These are phyloP conservation scores for Plagodis dolabraria DNA, from an alignment of 2,888 invertebrate species.

Conservation along the genomic window DNA sequence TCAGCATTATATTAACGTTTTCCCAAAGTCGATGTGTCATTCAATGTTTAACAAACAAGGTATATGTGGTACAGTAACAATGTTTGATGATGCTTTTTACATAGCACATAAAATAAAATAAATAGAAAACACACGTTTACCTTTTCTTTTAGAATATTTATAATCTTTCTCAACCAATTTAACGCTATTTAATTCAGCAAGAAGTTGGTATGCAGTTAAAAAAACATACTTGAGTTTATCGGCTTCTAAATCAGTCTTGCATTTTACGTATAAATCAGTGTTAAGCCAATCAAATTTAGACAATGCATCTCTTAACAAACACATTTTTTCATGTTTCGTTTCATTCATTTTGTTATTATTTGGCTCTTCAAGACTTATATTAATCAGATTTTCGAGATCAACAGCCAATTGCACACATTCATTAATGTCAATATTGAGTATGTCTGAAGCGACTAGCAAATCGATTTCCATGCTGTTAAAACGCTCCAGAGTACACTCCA, in stretches of 20 bases:
- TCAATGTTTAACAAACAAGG: too few relatives aligned
- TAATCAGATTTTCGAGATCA: conserved; percentile 44
- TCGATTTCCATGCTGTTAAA: conserved; percentile 52
- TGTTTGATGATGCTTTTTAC: conserved; percentile 24
- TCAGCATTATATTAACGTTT: too few relatives aligned
- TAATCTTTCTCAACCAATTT: conserved; percentile 6
- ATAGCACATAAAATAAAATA: conserved; percentile 42
- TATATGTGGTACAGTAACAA: too few relatives aligned
- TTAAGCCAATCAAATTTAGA: conserved; percentile 57
- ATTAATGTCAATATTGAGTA: conserved; percentile 43
- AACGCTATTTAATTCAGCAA: conserved; percentile 47
- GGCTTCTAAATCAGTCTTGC: conserved; percentile 42
- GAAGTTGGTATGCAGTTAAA: conserved; percentile 52
- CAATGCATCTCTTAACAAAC: conserved; percentile 42
- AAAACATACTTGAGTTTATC: conserved; percentile 50
- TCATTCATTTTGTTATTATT: conserved; percentile 30
- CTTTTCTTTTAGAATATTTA: conserved; percentile 38
- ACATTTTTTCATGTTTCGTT: conserved; percentile 44
- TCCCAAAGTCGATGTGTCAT: too few relatives aligned
- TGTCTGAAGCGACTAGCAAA: conserved; percentile 35
- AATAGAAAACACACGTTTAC: conserved; percentile 45
- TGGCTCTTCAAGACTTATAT: conserved; percentile 27
- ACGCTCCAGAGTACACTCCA: conserved; percentile 54
- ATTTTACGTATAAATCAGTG: conserved; percentile 45
- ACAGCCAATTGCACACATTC: conserved; percentile 46